Base-by-base conservation (phyloP, 2,113 vertebrate species). In the Egretta garzetta region DNA sequence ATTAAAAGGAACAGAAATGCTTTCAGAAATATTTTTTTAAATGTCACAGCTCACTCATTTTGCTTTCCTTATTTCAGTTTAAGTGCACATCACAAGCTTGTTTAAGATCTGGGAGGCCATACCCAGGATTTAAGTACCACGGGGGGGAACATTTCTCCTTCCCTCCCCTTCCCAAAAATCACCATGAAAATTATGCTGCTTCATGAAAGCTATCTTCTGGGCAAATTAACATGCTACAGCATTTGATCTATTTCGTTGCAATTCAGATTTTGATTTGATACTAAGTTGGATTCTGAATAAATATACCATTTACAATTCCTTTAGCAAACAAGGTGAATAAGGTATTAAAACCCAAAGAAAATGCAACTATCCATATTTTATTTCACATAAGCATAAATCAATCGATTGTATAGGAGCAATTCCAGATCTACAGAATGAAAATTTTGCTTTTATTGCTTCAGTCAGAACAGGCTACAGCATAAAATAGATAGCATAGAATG, bases 261-360 rank as follows among this genome's bases (percentile, higher is more conserved):
- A 17, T 43, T 80, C 82, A 52, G 45, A 81, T 55, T n/a, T 64
- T 82, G 62, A 76, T 82, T 71, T 53, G 45, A 52, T 75, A 68
- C 30, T 20, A 88, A 85, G 28, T 1, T 75, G 80, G 35, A 81
- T 79, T 96, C 91, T 92, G 74, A 83, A 79, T 92, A 85, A 96
- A 84, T 53, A 85, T 16, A 86, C 28, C 32, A 56, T 35, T 73
- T 70, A 64, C n/a, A 85, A 52, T 8, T 70, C 41, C 76, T 75
- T 95, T 47, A 76, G 88, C 67, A 84, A 95, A 63, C 39, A 30
- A 39, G 9, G 33, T 22, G n/a, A 84, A 27, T 52, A 43, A n/a
- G 28, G 33, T 72, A 68, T 33, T 63, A 68, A 92, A 88, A 19
- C 49, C 20, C 64, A 62, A 28, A 45, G 70, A 66, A 89, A 93